Base-by-base conservation (phyloP, 2,888 invertebrate species). In the Urechis unicinctus region DNA sequence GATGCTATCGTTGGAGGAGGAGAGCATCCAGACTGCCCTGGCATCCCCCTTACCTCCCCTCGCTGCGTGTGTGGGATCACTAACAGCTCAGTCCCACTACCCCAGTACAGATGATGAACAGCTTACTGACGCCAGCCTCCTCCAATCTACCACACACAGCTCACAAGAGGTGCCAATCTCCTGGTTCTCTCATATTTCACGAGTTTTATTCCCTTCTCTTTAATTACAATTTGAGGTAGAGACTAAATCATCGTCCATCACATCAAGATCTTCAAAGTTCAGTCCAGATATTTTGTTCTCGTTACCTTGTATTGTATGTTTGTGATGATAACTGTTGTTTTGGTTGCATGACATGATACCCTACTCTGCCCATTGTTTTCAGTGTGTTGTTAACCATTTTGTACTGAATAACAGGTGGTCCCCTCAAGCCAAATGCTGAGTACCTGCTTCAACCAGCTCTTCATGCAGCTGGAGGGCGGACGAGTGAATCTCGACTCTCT, bases 401-500 rank as follows among this genome's bases (percentile, higher is more conserved):
- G n/a, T n/a, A n/a, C n/a, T n/a, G n/a, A n/a, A n/a, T n/a, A 36
- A 17, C 36, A 9, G 36, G 9, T 36, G 36, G 9, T 65, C 25
- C 66, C 70, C 24, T 69, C 72, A 3, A 36, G 56, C 42, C 71
- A 83, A 53, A 87, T 88, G 85, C 78, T 88, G 59, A 84, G 84
- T 36, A 80, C 81, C 61, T 87, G 87, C 61, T 88, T 88, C 66
- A 84, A 86, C 68, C 81, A 82, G 62, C 81, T 88, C 66, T 86
- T 88, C 70, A 82, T 83, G 2, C 72, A 73, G 59, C 65, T 75
- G 24, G 84, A 85, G 64, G 42, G 86, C 50, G 84, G 85, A 51
- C 85, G 88, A 72, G 83, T 86, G 24, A 87, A 87, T 73, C 83
- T 92, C 73, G 92, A 92, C 78, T 85, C 89, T 71, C 86, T 90